Conservation (phyloP, 1,140 invertebrate species). For the Aleiodes sp. region DNA sequence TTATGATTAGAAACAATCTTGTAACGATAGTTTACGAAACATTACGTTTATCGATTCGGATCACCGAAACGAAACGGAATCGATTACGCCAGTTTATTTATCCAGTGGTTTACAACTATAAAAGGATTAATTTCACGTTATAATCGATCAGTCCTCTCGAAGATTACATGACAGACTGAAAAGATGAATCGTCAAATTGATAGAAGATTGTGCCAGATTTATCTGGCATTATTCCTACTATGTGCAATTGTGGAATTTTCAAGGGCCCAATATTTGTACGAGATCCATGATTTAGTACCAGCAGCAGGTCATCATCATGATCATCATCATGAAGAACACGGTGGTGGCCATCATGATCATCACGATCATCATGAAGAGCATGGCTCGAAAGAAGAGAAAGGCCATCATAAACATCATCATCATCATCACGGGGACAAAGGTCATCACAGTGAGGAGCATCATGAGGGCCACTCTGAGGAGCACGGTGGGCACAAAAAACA, state of each 20-base stretch:
- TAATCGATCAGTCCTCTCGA: background rate
- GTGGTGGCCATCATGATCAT: slow-evolving; percentile 40
- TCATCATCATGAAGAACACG: slow-evolving; percentile 18
- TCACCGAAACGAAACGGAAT: slow-evolving; percentile 3
- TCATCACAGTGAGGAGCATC: slow-evolving; percentile 62
- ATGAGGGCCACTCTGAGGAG: slow-evolving; percentile 67
- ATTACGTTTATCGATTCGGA: background rate
- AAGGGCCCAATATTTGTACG: background rate
- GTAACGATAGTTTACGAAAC: slow-evolving; percentile 1
- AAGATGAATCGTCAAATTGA: background rate
- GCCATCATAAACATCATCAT: slow-evolving; percentile 65
- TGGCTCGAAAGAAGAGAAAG: slow-evolving; percentile 63
- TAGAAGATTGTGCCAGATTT: background rate
- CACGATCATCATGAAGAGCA: slow-evolving; percentile 37
- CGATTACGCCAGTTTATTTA: background rate
- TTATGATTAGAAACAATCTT: background rate
- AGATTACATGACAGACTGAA: slow-evolving; percentile 3
- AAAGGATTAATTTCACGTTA: background rate
- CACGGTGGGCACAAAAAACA: slow-evolving; percentile 66
- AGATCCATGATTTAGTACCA: slow-evolving; percentile 32
- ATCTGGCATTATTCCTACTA: background rate
- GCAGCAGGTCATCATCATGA: slow-evolving; percentile 35
- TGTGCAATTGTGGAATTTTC: background rate
- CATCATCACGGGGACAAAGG: slow-evolving; percentile 70
- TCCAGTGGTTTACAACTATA: slow-evolving; percentile 1